Percentiles rank a stretch among this genome's conserved stretches.
phyloP scores from a whole-genome alignment of 2,797 vertebrate species.

The Gephyroberyx darwinii region DNA sequence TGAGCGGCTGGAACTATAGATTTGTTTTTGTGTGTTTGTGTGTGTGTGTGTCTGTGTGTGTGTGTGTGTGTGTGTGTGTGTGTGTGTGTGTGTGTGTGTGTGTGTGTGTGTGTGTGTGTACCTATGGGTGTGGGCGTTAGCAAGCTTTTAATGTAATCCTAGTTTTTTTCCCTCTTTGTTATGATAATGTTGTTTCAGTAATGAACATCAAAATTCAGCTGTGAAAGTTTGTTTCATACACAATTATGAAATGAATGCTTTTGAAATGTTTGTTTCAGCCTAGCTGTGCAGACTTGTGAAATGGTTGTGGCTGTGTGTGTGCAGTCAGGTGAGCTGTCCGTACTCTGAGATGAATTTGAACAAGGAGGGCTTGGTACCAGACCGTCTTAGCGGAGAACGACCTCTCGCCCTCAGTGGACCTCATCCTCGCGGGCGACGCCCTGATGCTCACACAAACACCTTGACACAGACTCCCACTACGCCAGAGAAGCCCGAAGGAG shows the following conservation, averaged over 20 bases:
- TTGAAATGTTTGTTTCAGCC: not conserved
- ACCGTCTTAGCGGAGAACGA: conserved; percentile 87
- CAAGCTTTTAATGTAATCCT: conserved; percentile 22
- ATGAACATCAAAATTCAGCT: conserved; percentile 4
- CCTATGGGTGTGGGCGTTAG: conserved; percentile 24
- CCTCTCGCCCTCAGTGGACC: conserved; percentile 72
- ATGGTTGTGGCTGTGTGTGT: conserved; percentile 17
- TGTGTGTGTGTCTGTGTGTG: too few species aligned
- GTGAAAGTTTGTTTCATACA: conserved; percentile 6
- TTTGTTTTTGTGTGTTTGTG: too few species aligned
- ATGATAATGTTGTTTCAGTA: conserved; percentile 3
- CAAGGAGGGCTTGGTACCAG: conserved; percentile 86
- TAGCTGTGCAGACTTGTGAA: not conserved
- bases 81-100: conserved; percentile 22
- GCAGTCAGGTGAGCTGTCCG: conserved; percentile 88
- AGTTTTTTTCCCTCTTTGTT: conserved; percentile 22
- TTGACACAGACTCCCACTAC: conserved; percentile 43
- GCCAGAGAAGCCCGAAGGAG: conserved; percentile 58
- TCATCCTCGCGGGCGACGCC: conserved; percentile 78
- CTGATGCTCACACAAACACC: conserved; percentile 68
- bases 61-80: too few species aligned
- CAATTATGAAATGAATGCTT: not conserved
- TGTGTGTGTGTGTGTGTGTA: conserved; percentile 30
- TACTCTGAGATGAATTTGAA: conserved; percentile 91
- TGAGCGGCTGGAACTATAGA: conserved; percentile 53